phyloP scores from a whole-genome alignment of 37 sponge, comb jelly and placozoan genomes.

The Mnemiopsis leidyi region DNA sequence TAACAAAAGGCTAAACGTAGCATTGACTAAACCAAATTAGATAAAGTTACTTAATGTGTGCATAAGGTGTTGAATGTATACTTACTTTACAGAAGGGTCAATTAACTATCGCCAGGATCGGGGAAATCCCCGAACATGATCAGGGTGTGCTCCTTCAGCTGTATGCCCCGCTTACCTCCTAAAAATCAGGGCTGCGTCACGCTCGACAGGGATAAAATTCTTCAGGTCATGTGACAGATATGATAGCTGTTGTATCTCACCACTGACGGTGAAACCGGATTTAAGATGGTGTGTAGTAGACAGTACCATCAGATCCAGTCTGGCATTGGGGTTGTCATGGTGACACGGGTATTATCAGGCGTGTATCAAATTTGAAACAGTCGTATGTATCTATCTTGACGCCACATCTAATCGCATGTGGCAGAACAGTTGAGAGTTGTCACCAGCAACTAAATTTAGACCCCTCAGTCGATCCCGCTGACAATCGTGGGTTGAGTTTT shows the following conservation, averaged over 20 bases:
- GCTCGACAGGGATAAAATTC: background rate
- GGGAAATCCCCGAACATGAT: background rate
- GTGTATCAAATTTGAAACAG: background rate
- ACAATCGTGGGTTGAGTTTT: background rate
- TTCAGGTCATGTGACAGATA: too few species aligned
- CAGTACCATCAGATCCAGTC: too few species aligned
- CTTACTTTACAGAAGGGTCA: conserved; percentile 11
- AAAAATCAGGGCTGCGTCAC: background rate
- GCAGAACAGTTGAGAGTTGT: background rate
- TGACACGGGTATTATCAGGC: background rate
- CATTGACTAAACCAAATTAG: conserved; percentile 64
- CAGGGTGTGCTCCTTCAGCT: background rate
- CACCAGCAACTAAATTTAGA: background rate
- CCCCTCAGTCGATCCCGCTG: background rate
- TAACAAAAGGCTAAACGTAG: conserved; percentile 50
- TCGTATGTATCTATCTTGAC: background rate
- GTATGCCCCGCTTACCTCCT: background rate
- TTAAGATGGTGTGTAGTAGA: background rate
- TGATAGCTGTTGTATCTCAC: too few species aligned
- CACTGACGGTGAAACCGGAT: background rate
- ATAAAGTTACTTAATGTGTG: conserved; percentile 51
- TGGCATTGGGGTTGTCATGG: too few species aligned
- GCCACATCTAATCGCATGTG: background rate
- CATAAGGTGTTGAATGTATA: background rate
- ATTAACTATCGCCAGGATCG: background rate